Evolutionary conservation across 2,797 vertebrate genomes (phyloP).

Genomic region (Rhynchonycteris naso): DNA sequence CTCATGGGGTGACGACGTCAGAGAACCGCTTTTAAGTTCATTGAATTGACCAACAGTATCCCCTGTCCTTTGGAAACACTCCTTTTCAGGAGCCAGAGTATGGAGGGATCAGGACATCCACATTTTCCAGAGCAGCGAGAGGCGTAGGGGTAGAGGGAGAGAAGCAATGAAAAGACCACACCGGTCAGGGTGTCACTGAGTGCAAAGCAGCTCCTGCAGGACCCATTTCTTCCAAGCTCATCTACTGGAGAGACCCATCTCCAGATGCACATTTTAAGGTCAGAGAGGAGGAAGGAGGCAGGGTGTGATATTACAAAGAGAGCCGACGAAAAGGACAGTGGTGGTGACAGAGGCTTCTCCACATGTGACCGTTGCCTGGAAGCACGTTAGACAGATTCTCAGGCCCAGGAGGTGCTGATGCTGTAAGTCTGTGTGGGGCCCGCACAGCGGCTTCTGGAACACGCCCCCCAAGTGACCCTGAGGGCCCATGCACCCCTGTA

Average conservation of each 20-base stretch:
- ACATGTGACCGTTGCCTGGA: rapidly evolving
- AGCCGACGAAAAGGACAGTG: neutral
- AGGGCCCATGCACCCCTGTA: rapidly evolving
- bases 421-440: neutral
- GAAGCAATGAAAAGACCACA: neutral
- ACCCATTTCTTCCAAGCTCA: neutral
- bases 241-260: neutral
- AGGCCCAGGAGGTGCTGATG: neutral
- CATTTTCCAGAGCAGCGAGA: neutral
- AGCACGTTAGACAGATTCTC: neutral
- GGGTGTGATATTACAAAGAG: neutral
- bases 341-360: neutral
- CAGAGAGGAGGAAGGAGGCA: neutral
- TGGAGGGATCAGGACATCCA: neutral
- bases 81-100: neutral
- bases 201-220: neutral
- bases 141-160: neutral
- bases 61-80: neutral
- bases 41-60: neutral
- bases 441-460: rapidly evolving
- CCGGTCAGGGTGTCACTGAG: neutral
- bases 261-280: neutral
- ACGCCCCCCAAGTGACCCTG: neutral
- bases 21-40: neutral
- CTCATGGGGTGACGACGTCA: neutral